phyloP scores from a whole-genome alignment of 2,888 invertebrate genomes.

The Petrolisthes cinctipes region DNA sequence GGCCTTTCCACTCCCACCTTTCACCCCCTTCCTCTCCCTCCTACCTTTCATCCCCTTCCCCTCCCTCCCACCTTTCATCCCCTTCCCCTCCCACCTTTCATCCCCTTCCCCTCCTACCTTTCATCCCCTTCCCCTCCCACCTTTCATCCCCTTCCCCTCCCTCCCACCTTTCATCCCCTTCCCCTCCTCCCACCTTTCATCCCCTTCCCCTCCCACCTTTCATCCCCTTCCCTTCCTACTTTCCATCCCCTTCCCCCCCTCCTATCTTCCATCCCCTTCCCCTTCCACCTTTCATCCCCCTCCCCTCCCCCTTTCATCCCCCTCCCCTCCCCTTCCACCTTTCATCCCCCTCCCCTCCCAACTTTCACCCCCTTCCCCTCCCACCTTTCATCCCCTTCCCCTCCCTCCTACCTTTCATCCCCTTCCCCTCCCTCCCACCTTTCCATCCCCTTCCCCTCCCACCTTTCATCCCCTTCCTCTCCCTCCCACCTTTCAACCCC shows the following conservation, averaged over 20 bases:
- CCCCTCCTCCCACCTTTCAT: not conserved
- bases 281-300: not conserved
- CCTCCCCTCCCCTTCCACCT: not conserved
- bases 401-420: not conserved
- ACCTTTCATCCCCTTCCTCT: not conserved
- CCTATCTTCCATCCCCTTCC: not conserved
- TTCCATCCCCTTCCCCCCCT: not conserved
- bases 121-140: not conserved
- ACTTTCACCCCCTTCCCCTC: not conserved
- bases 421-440: constrained; percentile 1
- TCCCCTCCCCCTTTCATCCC: not conserved
- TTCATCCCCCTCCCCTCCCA: not conserved
- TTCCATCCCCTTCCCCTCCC: not conserved
- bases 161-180: not conserved
- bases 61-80: not conserved
- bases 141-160: not conserved
- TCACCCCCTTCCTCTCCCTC: not conserved
- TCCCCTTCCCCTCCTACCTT: not conserved
- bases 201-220: not conserved
- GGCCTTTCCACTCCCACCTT: not conserved
- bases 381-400: not conserved
- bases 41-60: not conserved
- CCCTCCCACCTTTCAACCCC: not conserved
- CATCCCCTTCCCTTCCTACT: not conserved
- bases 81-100: not conserved